These are phyloP conservation scores for Capitella teleta DNA, from an alignment of 1,140 invertebrate species.

Conservation along the genomic window DNA sequence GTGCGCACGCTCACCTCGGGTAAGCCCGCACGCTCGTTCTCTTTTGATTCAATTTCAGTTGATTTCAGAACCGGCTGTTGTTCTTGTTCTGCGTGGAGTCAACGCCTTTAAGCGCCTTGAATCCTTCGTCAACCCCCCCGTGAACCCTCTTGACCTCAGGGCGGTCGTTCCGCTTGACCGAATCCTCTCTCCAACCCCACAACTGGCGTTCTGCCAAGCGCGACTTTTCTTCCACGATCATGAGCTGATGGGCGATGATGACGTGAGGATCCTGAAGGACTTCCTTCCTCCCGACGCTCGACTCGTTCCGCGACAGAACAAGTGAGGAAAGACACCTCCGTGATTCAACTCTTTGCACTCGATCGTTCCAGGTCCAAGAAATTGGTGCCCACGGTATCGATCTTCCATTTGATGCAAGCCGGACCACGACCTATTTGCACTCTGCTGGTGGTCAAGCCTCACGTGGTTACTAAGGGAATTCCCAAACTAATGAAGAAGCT, in stretches of 20 bases:
- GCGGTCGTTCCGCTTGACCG: conserved; percentile 17
- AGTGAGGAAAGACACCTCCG: too few species aligned
- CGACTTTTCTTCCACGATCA: conserved; percentile 27
- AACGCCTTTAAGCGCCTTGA: conserved; percentile 24
- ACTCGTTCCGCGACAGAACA: too few species aligned
- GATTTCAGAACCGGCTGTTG: conserved; percentile 27
- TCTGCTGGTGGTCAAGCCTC: conserved; percentile 28
- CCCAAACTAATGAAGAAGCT: conserved; percentile 26
- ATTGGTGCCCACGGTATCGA: too few species aligned
- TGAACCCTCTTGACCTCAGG: conserved; percentile 3
- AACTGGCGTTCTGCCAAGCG: conserved; percentile 24
- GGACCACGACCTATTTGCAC: conserved; percentile 27
- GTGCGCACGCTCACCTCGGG: conserved; percentile 27
- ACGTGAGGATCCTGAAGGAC: conserved; percentile 19
- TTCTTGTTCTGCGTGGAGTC: conserved; percentile 26
- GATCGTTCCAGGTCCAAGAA: too few species aligned
- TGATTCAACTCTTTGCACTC: too few species aligned
- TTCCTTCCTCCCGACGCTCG: conserved; percentile 19
- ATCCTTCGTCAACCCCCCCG: conserved; percentile 8
- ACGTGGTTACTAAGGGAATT: conserved; percentile 22
- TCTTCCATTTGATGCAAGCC: conserved; percentile 24
- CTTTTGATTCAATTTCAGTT: too few species aligned
- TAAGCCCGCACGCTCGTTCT: too few species aligned
- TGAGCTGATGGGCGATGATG: conserved; percentile 28
- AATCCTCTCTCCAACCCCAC: conserved; percentile 22